Conservation (phyloP, 2,113 vertebrate genomes). For the Spermophilus dauricus region DNA sequence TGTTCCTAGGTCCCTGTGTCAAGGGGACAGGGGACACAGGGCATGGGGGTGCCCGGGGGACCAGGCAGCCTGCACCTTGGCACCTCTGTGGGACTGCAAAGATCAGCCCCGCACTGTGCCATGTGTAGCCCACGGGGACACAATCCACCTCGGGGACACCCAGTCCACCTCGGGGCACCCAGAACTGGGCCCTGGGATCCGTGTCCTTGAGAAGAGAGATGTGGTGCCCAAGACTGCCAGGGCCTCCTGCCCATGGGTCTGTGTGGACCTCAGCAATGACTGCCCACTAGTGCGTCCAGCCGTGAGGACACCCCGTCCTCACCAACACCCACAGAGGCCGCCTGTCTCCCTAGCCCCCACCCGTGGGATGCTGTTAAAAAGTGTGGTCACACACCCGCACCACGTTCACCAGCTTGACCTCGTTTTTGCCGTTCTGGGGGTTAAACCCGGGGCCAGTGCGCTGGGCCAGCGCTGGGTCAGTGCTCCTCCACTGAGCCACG, state of each 20-base stretch:
- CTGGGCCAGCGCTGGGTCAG: no score
- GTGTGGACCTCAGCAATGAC: rapidly evolving
- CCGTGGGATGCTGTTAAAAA: no score
- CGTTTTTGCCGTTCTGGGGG: no score
- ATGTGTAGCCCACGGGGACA: no score
- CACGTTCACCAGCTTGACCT: not conserved
- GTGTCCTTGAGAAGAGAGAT: no score
- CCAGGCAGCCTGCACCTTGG: not conserved
- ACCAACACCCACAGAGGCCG: not conserved
- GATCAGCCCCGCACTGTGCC: no score
- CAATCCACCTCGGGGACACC: not conserved
- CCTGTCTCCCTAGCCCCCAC: rapidly evolving
- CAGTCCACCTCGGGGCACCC: not conserved
- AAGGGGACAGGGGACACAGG: no score
- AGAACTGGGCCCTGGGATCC: not conserved
- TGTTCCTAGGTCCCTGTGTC: no score
- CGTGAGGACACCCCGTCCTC: not conserved
- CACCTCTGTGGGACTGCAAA: not conserved
- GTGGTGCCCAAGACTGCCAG: not conserved
- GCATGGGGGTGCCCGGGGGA: rapidly evolving
- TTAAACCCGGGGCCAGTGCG: not conserved
- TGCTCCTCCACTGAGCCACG: not conserved
- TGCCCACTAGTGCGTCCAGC: not conserved
- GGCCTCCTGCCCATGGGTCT: not conserved
- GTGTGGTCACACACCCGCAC: not conserved